Base-by-base conservation (phyloP, 2,113 vertebrate genomes). In the Myanophis thanlyinensis region DNA sequence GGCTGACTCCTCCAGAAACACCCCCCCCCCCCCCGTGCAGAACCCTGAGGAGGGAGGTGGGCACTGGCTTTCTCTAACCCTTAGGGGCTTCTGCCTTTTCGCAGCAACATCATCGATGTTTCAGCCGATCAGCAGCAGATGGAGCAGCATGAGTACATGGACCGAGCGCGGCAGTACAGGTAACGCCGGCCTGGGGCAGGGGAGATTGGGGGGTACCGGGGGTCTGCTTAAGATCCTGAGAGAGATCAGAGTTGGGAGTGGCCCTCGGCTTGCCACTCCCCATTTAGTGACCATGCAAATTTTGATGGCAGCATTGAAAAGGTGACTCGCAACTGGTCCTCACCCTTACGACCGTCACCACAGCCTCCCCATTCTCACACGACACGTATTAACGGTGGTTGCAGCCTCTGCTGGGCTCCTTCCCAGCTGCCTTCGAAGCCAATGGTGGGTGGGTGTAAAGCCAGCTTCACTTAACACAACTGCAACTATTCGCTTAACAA, bases 81-180 rank as follows among this genome's bases (percentile, higher is more conserved):
- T 84, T 84, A 53, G 67, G n/a, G 0, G 88, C 10, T 93, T 51
- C 25, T 89, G 22, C 90, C 91, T 93, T 13, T 53, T 84, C 3
- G 7, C 95, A 99, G 99, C 97, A 99, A 99, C 95, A 99, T 99
- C 96, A 99, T 99, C 0, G 99, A 99, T 11, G 99, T 99, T 88
- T 99, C 98, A 0, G 99, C 99, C 51, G 98, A 99, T 90, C 99
- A 99, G 3, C 98, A 99, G 95, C 98, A 99, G 92, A 99, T 99
- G 98, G 99, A 99, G 94, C 99, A 99, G 94, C 99, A 99, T 2
- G 99, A 99, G 93, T 99, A 99, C 97, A 99, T 99, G 99, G 99
- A 99, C 97, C 98, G 98, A 95, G 99, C 99, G 22, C 97, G 99
- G 89, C 99, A 99, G 95, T 99, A 99, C 97, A 99, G 99, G 99